phyloP scores from a whole-genome alignment of 2,888 invertebrate species.

The Eutolmus rufibarbis region DNA sequence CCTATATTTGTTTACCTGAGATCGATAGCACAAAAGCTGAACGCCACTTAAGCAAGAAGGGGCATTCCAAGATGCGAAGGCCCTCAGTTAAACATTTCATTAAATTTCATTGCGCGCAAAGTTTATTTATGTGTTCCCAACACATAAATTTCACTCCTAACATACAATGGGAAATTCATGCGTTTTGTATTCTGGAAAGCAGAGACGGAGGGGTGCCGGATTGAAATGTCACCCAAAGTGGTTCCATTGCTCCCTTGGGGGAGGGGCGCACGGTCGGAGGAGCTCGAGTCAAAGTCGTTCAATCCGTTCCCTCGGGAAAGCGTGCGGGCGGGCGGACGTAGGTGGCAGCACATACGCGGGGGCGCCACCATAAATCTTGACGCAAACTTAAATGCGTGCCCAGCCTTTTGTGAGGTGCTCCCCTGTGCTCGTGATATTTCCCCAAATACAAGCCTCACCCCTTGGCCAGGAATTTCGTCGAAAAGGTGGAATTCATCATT shows the following conservation, averaged over 20 bases:
- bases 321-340: not conserved
- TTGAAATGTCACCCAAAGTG: not conserved
- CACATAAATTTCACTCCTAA: not conserved
- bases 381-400: not conserved
- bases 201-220: not conserved
- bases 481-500: not conserved
- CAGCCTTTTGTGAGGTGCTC: not conserved
- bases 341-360: not conserved
- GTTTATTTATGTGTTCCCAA: not conserved
- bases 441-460: not conserved
- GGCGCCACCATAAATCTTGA: not conserved
- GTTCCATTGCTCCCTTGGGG: not conserved
- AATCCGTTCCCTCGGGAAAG: not conserved
- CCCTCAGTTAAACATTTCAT: not conserved
- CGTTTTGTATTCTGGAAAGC: not conserved
- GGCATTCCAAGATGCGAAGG: not conserved
- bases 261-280: not conserved
- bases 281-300: not conserved
- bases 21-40: not conserved
- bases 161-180: not conserved
- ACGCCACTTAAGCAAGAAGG: not conserved
- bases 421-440: not conserved
- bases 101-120: not conserved
- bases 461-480: not conserved
- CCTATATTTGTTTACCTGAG: not conserved